Base-by-base conservation (phyloP, 2,888 invertebrate species). In the Ochropacha duplaris region DNA sequence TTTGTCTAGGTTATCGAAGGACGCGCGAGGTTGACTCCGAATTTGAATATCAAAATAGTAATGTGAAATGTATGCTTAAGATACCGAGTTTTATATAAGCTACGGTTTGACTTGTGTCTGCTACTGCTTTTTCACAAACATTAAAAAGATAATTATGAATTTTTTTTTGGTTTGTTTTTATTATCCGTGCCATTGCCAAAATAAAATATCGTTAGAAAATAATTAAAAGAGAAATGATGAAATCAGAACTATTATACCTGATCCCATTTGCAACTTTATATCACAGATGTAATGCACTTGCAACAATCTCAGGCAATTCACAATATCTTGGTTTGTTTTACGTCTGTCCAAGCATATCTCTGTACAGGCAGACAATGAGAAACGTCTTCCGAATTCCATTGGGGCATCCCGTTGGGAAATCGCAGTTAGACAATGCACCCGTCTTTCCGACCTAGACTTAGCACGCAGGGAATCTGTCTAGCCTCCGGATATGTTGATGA, bases 341-440 rank as follows among this genome's bases (percentile, higher is more conserved):
- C 24, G 22, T 31, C 22, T 39, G 44, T 56, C 16, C 14, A 54
- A n/a, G 16, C 8, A 31, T 44, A 36, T 39, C 2, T 31, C 55
- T n/a, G 52, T 54, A 60, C 57, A 58, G 57, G 59, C 63, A 72
- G 74, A 74, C 71, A 74, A 68, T 66, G 67, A 66, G 69, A 71
- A 75, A 74, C 66, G 71, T 83, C 79, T 84, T 78, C 76, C 76
- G 74, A 80, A 83, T 86, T 78, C 81, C 78, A 74, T 77, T 58
- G 64, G 55, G 67, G 67, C 72, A 71, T 81, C 77, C 83, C 83
- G 69, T 65, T 69, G 83, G 83, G 83, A 81, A 83, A 78, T 80
- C 65, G 78, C 64, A 71, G 74, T 78, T 78, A 78, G 76, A 81
- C 76, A 76, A 74, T 75, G 70, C 71, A 69, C 65, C 66, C 65